Conservation (phyloP, 2,888 invertebrate species). For the Aspidiotus rigidus region DNA sequence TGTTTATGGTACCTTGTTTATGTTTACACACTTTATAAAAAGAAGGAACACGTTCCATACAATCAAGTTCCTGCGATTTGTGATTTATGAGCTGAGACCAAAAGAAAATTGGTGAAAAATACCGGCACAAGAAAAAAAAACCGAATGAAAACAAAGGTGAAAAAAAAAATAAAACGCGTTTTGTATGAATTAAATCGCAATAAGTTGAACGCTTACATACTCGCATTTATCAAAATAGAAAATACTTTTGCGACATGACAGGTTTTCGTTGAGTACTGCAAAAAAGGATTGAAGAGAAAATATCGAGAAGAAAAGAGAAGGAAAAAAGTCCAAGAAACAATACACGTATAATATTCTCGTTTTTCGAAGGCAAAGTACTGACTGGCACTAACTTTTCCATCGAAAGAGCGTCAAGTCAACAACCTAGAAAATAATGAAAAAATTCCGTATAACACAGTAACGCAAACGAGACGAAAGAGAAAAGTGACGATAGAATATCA, state of each 20-base stretch:
- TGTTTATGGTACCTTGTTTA: constrained; percentile 25
- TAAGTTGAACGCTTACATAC: too few species aligned
- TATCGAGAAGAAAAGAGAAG: constrained; percentile 4
- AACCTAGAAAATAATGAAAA: constrained; percentile 12
- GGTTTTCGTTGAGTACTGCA: constrained; percentile 20
- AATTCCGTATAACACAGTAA: constrained; percentile 23
- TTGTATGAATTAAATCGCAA: too few species aligned
- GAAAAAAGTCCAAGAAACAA: too few species aligned
- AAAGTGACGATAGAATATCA: too few species aligned
- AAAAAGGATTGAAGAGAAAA: constrained; percentile 24
- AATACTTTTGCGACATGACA: constrained; percentile 21
- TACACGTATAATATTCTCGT: too few species aligned
- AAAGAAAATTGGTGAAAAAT: constrained; percentile 10
- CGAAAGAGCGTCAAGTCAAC: constrained; percentile 23
- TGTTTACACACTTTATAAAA: constrained; percentile 29
- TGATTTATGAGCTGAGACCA: neutral
- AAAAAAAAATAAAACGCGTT: constrained; percentile 17
- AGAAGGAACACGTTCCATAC: constrained; percentile 31
- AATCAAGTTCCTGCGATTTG: constrained; percentile 10
- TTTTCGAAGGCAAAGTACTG: constrained; percentile 26
- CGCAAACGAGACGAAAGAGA: too few species aligned
- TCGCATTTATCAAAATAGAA: neutral
- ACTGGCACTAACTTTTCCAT: constrained; percentile 32
- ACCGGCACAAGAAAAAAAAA: neutral
- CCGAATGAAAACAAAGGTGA: constrained; percentile 26